Evolutionary conservation across 2,888 invertebrate genomes (phyloP).

Genomic region (Willowsia nigromaculata): DNA sequence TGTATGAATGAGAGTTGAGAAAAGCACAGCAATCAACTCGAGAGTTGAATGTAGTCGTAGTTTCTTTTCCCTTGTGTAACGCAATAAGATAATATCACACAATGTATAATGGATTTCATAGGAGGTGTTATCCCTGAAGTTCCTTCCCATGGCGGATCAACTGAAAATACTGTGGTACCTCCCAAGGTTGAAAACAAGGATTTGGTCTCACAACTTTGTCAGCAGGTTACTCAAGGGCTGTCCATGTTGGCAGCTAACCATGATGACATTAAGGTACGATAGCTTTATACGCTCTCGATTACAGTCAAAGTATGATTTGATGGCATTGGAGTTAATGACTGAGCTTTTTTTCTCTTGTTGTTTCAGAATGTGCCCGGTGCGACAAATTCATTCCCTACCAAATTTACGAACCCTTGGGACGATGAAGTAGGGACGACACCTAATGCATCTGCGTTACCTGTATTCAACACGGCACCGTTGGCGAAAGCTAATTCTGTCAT

Average conservation of each 20-base stretch:
- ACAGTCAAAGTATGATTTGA: no score
- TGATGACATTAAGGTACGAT: conserved; percentile 80
- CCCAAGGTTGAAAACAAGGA: conserved; percentile 80
- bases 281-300: no score
- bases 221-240: conserved; percentile 88
- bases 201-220: conserved; percentile 88
- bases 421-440: conserved; percentile 73
- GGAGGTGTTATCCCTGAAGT: conserved; percentile 90
- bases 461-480: conserved; percentile 73
- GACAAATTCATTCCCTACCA: conserved; percentile 72
- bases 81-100: not conserved
- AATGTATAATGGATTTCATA: conserved; percentile 79
- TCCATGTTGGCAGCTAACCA: conserved; percentile 87
- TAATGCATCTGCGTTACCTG: conserved; percentile 71
- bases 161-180: conserved; percentile 76
- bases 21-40: not conserved
- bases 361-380: conserved; percentile 49
- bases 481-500: conserved; percentile 71
- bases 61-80: not conserved
- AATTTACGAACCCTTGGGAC: conserved; percentile 78
- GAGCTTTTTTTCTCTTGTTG: no score
- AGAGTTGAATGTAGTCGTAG: not conserved
- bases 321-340: no score
- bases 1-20: conserved; percentile 32
- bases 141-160: conserved; percentile 80